Conservation (phyloP, 2,797 vertebrate genomes). For the Platyrinchus mystaceus region DNA sequence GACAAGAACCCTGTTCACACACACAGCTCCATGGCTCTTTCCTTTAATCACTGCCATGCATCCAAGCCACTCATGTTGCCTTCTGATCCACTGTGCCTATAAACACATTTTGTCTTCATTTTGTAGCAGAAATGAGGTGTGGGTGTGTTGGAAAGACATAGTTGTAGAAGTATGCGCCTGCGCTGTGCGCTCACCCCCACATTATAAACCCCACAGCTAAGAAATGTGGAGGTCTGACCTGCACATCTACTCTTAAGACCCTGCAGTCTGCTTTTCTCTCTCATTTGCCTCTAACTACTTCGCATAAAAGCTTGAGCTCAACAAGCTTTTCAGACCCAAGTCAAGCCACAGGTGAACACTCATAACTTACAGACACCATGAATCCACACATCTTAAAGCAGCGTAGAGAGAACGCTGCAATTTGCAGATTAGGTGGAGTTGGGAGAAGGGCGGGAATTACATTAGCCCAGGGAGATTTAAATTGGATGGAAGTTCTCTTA, state of each 20-base stretch:
- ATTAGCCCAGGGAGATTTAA: too few species aligned
- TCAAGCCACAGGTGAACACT: not conserved
- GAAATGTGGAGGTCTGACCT: not conserved
- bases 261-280: not conserved
- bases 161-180: fast-evolving
- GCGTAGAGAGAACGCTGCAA: not conserved
- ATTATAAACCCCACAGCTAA: not conserved
- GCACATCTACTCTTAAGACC: not conserved
- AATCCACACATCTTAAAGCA: not conserved
- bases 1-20: not conserved
- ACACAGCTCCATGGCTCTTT: not conserved
- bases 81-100: not conserved
- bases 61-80: not conserved
- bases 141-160: not conserved
- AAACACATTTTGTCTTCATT: not conserved
- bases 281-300: not conserved
- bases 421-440: not conserved
- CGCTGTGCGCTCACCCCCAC: not conserved
- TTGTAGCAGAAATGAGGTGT: fast-evolving
- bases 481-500: not conserved
- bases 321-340: not conserved
- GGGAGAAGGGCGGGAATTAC: not conserved
- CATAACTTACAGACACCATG: not conserved
- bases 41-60: not conserved
- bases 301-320: not conserved